Conservation (phyloP, 2,113 vertebrate species). For the Thamnophis sirtalis region DNA sequence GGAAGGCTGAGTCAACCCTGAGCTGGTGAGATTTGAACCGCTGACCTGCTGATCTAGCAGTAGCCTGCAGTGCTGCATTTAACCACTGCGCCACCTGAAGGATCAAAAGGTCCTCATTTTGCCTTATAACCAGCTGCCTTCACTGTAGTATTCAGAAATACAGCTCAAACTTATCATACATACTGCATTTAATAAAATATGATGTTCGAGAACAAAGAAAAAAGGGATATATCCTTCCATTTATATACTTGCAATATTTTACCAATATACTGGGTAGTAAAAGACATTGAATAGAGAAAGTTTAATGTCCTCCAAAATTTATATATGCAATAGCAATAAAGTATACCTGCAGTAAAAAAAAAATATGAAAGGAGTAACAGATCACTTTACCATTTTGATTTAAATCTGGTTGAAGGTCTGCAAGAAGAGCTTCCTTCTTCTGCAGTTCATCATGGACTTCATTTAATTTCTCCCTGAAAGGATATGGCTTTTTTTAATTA, state of each 20-base stretch:
- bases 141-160: background rate
- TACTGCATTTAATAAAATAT: background rate
- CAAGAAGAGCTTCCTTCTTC: conserved; percentile 94
- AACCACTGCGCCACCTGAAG: no score
- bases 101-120: background rate
- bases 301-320: background rate
- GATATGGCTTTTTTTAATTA: conserved; percentile 1
- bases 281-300: background rate
- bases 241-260: background rate
- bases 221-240: background rate
- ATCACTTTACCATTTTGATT: conserved; percentile 76
- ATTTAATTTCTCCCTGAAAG: conserved; percentile 87
- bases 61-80: no score
- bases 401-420: conserved; percentile 89
- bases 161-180: background rate
- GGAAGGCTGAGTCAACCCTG: no score
- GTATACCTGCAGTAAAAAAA: background rate
- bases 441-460: conserved; percentile 94
- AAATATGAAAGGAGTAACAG: no score
- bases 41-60: no score
- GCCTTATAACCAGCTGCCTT: background rate
- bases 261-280: background rate
- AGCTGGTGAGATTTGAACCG: no score
- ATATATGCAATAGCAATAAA: background rate
- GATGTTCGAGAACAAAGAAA: background rate